These are phyloP conservation scores for Scomber japonicus DNA, from an alignment of 2,113 vertebrate genomes.

Conservation along the genomic window DNA sequence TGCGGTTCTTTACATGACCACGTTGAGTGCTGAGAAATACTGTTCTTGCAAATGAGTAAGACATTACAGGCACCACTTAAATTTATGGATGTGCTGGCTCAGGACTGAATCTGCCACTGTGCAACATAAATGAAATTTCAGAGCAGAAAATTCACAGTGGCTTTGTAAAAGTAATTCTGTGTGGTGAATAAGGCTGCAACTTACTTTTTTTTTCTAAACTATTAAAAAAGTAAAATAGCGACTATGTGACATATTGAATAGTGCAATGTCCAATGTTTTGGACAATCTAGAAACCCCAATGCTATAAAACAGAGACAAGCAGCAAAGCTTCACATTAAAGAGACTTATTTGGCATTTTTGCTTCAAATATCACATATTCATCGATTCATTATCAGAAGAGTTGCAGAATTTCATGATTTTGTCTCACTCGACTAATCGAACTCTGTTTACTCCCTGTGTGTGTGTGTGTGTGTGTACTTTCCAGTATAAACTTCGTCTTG, in stretches of 20 bases:
- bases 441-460: background rate
- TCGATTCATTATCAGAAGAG: background rate
- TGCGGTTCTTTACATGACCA: constrained; percentile 11
- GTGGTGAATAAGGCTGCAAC: background rate
- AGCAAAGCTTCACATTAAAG: no score
- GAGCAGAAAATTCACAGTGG: no score
- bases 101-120: background rate
- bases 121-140: background rate
- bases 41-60: background rate
- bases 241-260: background rate
- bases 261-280: background rate
- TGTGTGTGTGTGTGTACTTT: no score
- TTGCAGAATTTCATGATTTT: background rate
- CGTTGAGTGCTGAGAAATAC: background rate
- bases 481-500: background rate
- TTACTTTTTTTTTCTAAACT: background rate
- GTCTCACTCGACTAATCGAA: background rate
- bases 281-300: background rate
- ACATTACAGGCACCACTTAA: background rate
- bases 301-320: no score
- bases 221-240: no score
- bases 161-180: background rate
- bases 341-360: no score
- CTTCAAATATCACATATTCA: no score
- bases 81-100: constrained; percentile 21